Percentiles rank a stretch among this genome's conserved stretches.
Evolutionary conservation across 2,113 vertebrate genomes (phyloP).

Genomic region (Leucopsar rothschildi): DNA sequence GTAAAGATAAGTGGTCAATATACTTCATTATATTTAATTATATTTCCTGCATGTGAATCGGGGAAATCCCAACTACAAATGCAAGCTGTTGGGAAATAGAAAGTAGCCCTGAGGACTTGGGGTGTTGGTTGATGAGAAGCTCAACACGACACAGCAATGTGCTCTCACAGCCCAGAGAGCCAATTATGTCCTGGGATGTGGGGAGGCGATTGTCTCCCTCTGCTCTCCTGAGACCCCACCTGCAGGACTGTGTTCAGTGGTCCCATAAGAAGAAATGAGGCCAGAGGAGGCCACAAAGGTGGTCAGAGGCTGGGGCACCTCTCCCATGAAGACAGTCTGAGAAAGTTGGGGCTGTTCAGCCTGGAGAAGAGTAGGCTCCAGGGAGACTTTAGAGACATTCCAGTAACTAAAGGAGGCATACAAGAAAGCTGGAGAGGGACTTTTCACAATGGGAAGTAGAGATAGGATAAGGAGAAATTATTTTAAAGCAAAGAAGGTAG

Average conservation of each 20-base stretch:
- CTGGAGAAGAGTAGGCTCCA: neutral
- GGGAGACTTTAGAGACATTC: neutral
- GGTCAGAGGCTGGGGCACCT: neutral
- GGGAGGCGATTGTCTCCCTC: neutral
- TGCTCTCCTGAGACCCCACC: neutral
- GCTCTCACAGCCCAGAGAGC: neutral
- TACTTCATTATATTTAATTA: neutral
- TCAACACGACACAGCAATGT: neutral
- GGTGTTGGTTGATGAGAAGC: neutral
- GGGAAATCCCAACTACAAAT: neutral
- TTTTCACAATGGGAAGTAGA: neutral
- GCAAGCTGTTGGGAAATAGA: neutral
- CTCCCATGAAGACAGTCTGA: neutral
- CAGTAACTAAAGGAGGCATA: neutral
- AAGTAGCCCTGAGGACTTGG: neutral
- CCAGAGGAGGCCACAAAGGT: neutral
- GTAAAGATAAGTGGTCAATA: neutral
- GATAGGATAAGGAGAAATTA: neutral
- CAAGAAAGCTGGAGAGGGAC: neutral
- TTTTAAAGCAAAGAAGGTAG: neutral
- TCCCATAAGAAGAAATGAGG: neutral
- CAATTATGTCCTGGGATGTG: neutral
- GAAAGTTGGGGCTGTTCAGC: neutral
- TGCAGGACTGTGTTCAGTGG: neutral
- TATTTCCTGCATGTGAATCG: rapidly evolving